Base-by-base conservation (phyloP, 2,797 vertebrate species). In the Sebastes vulpes region DNA sequence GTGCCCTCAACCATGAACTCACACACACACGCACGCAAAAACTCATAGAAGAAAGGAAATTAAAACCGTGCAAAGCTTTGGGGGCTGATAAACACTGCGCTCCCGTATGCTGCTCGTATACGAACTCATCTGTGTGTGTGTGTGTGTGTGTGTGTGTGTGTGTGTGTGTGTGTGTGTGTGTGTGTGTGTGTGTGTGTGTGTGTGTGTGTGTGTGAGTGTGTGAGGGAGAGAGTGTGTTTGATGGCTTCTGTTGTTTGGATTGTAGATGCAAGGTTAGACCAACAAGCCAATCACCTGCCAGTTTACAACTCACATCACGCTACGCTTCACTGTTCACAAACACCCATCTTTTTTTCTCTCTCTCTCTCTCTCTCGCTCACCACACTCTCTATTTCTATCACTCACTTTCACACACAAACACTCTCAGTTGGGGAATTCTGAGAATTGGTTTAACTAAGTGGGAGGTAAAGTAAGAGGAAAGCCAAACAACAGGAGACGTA, bases 201-300 rank as follows among this genome's bases (percentile, higher is more conserved):
- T 18, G 6, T 21, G 14, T n/a, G 70, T 16, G 29, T 25, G 20
- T 53, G 20, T 31, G 54, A 46, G 71, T 53, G 38, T 6, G 38
- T 46, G 25, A 28, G 50, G 2, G 14, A 50, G 53, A 8, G 73
- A 9, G 54, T 38, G 67, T 72, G 72, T 76, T 72, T 77, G 79
- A 64, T 63, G 65, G 72, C 81, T 79, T 65, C 66, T 6, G 68
- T 69, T 90, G 85, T 92, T 90, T 89, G 72, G 64, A 77, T 79
- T 78, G 79, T 66, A 81, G 79, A 82, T 75, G 85, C 80, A 70
- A 71, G 69, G 89, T 88, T 85, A 86, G 75, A 89, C 86, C 88
- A 81, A 79, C 84, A 89, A 87, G 80, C 85, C 81, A 87, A 72
- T 88, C 89, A 85, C 79, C 86, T 90, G 85, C 87, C 86, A 85